Base-by-base conservation (phyloP, 1,140 invertebrate genomes). In the Tyrophagus putrescentiae region DNA sequence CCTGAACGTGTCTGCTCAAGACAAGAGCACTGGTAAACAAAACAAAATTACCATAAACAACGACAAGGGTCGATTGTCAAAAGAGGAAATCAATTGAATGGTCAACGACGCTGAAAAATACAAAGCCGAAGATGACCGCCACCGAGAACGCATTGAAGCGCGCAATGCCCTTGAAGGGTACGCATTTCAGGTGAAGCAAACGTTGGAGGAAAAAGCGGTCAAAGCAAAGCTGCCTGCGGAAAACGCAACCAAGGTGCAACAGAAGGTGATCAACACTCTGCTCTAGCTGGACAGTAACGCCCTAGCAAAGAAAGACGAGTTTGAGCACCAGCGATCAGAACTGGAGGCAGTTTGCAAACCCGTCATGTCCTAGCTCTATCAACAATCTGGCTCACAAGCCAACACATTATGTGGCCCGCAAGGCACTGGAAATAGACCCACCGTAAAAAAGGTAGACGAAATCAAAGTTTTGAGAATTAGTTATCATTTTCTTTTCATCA, bases 41-140 rank as follows among this genome's bases (percentile, higher is more conserved):
- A 96, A 95, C 75, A 95, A 95, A 74, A 96, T 97, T 72, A 95
- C 88, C 29, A 96, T 97, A 67, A 96, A 89, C 67, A 97, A 97
- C 70, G 93, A 97, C 76, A 96, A 96, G 74, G 91, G 93, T 64
- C 84, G 93, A 68, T 78, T 7, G 75, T 87, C 82, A 70, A 95
- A 96, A 75, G 90, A 95, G 69, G 92, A 97, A 65, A 97, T 97
- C 68, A 90, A 97, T 70, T 78, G 87, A 44, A 97, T 97, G 93
- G 88, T 97, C 39, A 86, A 90, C 62, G 93, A 98, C 65, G 92
- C 92, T n/a, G 91, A 96, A 72, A 90, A 87, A 69, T 96, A 89
- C 78, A 83, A 86, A 66, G 83, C 75, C 61, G 88, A 92, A 68
- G 93, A 97, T 73, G 88, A 94, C 31, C 87, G 87, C 68, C 79